Percentiles rank a stretch among this genome's conserved stretches.
phyloP scores from a whole-genome alignment of 2,797 vertebrate genomes.

The Lagocephalus sceleratus region DNA sequence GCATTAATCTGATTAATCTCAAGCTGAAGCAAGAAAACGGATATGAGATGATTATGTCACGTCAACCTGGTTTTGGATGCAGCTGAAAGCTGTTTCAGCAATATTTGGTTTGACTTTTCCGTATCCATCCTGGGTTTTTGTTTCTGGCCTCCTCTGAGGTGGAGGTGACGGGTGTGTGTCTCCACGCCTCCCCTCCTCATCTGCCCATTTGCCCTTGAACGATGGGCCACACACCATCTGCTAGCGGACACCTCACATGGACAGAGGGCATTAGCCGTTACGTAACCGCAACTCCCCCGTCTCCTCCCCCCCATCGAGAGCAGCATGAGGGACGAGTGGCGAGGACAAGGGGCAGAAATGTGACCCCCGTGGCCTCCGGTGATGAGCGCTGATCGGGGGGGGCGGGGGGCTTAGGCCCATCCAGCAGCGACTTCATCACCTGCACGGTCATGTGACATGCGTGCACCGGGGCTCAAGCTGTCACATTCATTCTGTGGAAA shows the following conservation, averaged over 20 bases:
- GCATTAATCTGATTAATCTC: too few species aligned
- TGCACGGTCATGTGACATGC: slow-evolving; percentile 11
- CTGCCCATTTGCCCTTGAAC: slow-evolving; percentile 46
- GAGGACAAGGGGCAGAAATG: slow-evolving; percentile 14
- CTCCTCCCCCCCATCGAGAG: slow-evolving; percentile 24
- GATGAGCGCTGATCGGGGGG: slow-evolving; percentile 25
- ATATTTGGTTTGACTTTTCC: too few species aligned
- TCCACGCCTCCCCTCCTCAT: slow-evolving; percentile 7
- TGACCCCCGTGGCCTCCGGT: slow-evolving; percentile 13
- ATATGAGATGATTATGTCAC: too few species aligned
- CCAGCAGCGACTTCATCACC: slow-evolving; percentile 16
- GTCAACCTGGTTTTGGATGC: too few species aligned
- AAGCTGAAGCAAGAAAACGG: too few species aligned
- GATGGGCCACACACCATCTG: slow-evolving; percentile 59
- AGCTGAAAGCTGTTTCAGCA: too few species aligned
- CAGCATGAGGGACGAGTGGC: slow-evolving; percentile 2
- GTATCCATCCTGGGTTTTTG: slow-evolving; percentile 1
- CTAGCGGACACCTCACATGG: slow-evolving; percentile 35
- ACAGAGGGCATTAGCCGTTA: slow-evolving; percentile 59
- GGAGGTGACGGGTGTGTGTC: slow-evolving; percentile 15
- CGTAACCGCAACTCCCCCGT: slow-evolving; percentile 44
- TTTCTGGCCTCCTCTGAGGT: background rate
- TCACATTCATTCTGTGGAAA: background rate
- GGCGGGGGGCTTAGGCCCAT: slow-evolving; percentile 15
- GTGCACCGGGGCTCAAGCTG: slow-evolving; percentile 3